Base-by-base conservation (phyloP, 2,113 vertebrate genomes). In the Apus apus region DNA sequence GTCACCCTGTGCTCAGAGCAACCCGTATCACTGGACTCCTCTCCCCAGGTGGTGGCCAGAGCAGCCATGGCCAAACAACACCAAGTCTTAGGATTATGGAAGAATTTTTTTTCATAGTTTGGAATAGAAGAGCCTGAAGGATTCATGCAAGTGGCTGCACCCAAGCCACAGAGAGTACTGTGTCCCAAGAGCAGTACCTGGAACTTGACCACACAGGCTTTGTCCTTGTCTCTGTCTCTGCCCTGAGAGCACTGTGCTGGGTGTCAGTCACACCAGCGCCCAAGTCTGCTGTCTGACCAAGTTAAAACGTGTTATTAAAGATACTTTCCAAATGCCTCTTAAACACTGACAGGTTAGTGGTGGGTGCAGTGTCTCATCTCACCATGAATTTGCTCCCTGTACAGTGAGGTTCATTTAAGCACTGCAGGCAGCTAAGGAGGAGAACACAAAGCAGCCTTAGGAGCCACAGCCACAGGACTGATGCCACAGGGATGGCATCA, bases 1-100 rank as follows among this genome's bases (percentile, higher is more conserved):
- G 22, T 17, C 32, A 19, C 53, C 50, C 43, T 72, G 34, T 32
- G 30, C 30, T 72, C 50, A 65, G n/a, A 1, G 0, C 46, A 74
- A 3, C 1, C 4, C 0, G 0, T 27, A 29, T 51, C 54, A 19
- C 6, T 3, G 30, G 48, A 15, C 53, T 76, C 14, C 18, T 40
- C 54, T 67, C 22, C 58, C 25, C 58, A 30, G 8, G 32, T 3
- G 18, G 23, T 9, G 86, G 22, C 36, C 72, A 72, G 22, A 76
- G 65, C 57, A 78, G 51, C 38, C 38, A 9, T 1, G 26, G 27
- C 14, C 43, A 29, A 43, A 9, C 4, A 27, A 50, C 30, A 67
- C 23, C 2, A 45, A 71, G 53, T 38, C 19, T 46, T 60, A 57
- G 48, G 53, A 71, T 77, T 27, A 54, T 54, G 45, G 45, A 2